Percentiles rank a stretch among this genome's conserved stretches.
Evolutionary conservation across 2,797 vertebrate genomes (phyloP).

Genomic region (Artibeus jamaicensis): DNA sequence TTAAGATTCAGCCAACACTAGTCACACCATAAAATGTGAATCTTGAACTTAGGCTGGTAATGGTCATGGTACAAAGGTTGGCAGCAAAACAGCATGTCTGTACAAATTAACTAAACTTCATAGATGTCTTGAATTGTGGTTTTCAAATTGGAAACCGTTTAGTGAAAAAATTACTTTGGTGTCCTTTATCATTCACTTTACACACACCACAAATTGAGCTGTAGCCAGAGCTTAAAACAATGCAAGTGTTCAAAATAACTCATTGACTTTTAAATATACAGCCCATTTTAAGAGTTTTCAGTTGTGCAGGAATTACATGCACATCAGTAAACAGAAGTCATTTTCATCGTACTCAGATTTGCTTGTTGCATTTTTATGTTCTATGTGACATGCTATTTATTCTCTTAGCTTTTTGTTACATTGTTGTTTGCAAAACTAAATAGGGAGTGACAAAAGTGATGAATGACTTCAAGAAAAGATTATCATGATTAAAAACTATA

Average conservation of each 20-base stretch:
- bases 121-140: constrained; percentile 18
- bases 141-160: constrained; percentile 48
- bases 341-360: neutral
- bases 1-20: neutral
- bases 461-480: neutral
- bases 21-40: constrained; percentile 49
- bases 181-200: constrained; percentile 40
- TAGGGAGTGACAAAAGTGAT: neutral
- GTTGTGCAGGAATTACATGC: neutral
- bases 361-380: neutral
- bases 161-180: constrained; percentile 44
- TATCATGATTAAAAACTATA: neutral
- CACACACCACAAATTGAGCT: neutral
- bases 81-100: constrained; percentile 26
- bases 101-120: constrained; percentile 79
- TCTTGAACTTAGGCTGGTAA: constrained; percentile 65
- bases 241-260: constrained; percentile 22
- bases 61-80: constrained; percentile 82
- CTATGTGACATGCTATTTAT: neutral
- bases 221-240: constrained; percentile 47
- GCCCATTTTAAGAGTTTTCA: constrained; percentile 28
- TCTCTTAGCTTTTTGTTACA: neutral
- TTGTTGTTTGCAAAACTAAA: constrained; percentile 25
- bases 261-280: constrained; percentile 59
- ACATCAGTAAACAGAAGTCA: neutral